Percentiles rank a stretch among this genome's conserved stretches.
phyloP scores from a whole-genome alignment of 2,797 vertebrate genomes.

The Aviceda leuphotes region DNA sequence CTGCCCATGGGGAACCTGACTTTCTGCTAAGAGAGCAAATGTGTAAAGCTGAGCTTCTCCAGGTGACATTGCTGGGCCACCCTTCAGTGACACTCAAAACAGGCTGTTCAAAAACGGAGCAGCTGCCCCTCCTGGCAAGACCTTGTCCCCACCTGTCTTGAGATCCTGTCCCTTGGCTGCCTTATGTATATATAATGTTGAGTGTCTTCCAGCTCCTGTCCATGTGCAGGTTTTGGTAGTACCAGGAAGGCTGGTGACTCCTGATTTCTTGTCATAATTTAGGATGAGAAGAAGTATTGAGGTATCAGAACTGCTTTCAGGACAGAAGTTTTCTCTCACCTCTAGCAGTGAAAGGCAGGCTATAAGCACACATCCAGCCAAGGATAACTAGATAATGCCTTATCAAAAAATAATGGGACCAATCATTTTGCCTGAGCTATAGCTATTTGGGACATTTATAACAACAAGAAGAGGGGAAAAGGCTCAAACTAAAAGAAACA shows the following conservation, averaged over 20 bases:
- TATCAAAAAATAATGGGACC: background rate
- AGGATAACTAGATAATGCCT: background rate
- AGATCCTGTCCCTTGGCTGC: background rate
- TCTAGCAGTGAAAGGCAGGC: background rate
- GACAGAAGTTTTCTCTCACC: background rate
- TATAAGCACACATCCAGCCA: background rate
- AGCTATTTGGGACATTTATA: background rate
- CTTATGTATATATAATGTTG: fast-evolving
- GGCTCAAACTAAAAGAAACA: background rate
- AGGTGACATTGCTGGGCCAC: background rate
- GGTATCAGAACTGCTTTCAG: background rate
- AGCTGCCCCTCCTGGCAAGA: background rate
- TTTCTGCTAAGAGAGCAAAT: background rate
- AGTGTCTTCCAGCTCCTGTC: background rate
- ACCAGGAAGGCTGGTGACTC: background rate
- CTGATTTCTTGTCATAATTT: background rate
- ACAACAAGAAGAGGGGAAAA: background rate
- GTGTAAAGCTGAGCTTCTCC: background rate
- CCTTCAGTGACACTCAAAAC: background rate
- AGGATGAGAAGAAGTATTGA: background rate
- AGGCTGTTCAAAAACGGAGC: background rate
- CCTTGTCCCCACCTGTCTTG: background rate
- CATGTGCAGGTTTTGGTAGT: background rate
- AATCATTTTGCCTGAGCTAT: background rate
- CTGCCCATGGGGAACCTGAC: background rate